Base-by-base conservation (phyloP, 2,888 invertebrate genomes). In the Tortricodes alternella region DNA sequence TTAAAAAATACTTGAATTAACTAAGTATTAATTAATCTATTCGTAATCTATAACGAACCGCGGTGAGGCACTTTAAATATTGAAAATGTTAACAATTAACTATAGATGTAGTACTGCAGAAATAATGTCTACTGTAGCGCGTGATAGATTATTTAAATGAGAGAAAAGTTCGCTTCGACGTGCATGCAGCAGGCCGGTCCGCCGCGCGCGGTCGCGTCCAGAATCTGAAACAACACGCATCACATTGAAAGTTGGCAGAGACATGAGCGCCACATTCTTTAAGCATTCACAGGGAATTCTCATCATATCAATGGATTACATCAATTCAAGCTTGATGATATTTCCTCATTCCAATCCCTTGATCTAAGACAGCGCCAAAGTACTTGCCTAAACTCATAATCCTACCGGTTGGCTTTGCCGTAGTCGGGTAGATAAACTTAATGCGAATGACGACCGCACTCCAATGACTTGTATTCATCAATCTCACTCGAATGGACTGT, bases 21-120 rank as follows among this genome's bases (percentile, higher is more conserved):
- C 53, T 35, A 37, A 59, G 58, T 39, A 44, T 56, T 59, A 61
- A 53, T 46, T 53, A 60, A 43, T 44, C 32, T 50, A 53, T 34
- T 60, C 59, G 57, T 51, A 59, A 64, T 61, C 55, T 64, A 64
- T 59, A 62, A 67, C 63, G 62, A 67, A 65, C 67, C 64, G 65
- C 63, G 59, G 61, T 62, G 68, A 75, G 75, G 75, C 78, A 78
- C 76, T 76, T 76, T 62, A 63, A 66, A 67, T 65, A 63, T 68
- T 62, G 53, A 65, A 19, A 64, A 63, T 58, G 55, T 56, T 50
- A 44, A 62, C 60, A 59, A 59, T 59, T 63, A 61, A 64, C 49
- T 59, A 50, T 37, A 43, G 62, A 61, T 49, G 52, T 66, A 50
- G 35, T 62, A 11, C 63, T 63, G 32, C 44, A 39, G 44, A 16